Evolutionary conservation across 2,888 invertebrate genomes (phyloP).

Genomic region (Altica lythri): DNA sequence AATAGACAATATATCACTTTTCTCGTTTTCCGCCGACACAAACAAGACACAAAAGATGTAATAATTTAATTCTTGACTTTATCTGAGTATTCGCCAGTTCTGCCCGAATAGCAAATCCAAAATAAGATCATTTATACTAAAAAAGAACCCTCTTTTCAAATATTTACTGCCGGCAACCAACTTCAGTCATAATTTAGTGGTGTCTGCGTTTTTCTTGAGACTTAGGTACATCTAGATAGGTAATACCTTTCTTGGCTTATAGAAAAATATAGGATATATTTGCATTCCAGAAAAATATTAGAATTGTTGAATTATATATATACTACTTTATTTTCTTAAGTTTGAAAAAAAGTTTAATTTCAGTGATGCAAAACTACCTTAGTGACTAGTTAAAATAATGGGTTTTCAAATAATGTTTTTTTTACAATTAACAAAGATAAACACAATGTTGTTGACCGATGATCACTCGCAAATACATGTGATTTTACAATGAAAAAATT

Average conservation of each 20-base stretch:
- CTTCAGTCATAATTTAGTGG: constrained; percentile 18
- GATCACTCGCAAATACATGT: no score
- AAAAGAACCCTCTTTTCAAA: constrained; percentile 9
- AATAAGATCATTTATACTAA: constrained; percentile 12
- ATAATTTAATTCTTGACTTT: constrained; percentile 13
- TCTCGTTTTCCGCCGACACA: constrained; percentile 7
- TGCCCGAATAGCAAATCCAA: constrained; percentile 7
- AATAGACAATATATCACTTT: constrained; percentile 13
- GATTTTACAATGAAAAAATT: no score
- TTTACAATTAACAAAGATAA: no score
- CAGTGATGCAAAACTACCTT: no score
- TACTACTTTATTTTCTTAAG: no score
- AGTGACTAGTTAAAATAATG: no score
- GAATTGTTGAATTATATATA: no score
- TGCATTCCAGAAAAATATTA: no score
- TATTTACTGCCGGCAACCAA: constrained; percentile 11
- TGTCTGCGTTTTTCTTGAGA: constrained; percentile 5
- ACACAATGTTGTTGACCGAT: no score
- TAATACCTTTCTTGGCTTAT: background rate
- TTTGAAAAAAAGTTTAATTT: no score
- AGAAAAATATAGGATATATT: background rate
- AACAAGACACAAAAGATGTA: constrained; percentile 11
- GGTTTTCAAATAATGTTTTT: no score
- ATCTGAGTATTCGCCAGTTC: constrained; percentile 10
- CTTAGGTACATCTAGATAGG: constrained; percentile 7